Conservation (phyloP, 2,797 vertebrate genomes). For the Aeoliscus strigatus region DNA sequence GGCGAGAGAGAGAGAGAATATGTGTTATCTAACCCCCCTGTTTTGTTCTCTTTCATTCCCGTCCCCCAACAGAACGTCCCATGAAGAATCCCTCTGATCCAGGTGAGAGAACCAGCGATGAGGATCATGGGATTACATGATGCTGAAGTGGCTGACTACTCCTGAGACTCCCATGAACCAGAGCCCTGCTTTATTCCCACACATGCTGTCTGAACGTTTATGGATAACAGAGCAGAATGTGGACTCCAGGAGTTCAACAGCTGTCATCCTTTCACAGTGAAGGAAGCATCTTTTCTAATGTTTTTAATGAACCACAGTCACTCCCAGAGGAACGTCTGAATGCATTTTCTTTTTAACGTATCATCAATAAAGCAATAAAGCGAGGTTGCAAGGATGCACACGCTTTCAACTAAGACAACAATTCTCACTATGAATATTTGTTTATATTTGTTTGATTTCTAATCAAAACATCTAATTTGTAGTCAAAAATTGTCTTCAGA, state of each 20-base stretch:
- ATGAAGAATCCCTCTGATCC: conserved; percentile 47
- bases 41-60: conserved; percentile 42
- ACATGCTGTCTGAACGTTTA: conserved; percentile 24
- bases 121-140: conserved; percentile 56
- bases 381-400: too few species aligned
- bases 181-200: conserved; percentile 16
- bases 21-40: conserved; percentile 51
- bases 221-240: conserved; percentile 10
- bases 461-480: too few species aligned
- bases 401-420: too few species aligned
- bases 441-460: too few species aligned
- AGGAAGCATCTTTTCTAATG: conserved; percentile 11
- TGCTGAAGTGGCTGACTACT: conserved; percentile 46
- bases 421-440: too few species aligned
- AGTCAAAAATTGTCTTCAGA: too few species aligned
- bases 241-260: conserved; percentile 22
- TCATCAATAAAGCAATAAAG: too few species aligned
- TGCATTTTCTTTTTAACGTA: neutral
- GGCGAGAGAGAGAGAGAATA: conserved; percentile 15
- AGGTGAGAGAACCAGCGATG: conserved; percentile 58
- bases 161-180: conserved; percentile 26
- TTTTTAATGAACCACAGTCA: neutral
- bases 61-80: conserved; percentile 20
- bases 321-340: conserved; percentile 8
- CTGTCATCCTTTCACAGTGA: conserved; percentile 21